These are phyloP conservation scores for Cyrtonyx montezumae DNA, from an alignment of 2,113 vertebrate species.

Conservation along the genomic window DNA sequence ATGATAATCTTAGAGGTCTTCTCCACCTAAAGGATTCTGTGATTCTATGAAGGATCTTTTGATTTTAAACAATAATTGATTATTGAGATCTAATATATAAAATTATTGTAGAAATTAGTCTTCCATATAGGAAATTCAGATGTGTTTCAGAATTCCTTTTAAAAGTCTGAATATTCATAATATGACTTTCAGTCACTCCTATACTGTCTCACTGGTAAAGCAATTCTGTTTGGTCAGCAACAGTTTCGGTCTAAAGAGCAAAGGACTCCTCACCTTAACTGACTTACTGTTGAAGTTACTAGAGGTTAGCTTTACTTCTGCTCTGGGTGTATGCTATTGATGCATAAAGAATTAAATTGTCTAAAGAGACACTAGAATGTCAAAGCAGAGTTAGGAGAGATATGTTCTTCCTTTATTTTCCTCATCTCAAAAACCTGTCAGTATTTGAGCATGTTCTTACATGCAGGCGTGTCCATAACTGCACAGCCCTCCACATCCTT, in stretches of 20 bases:
- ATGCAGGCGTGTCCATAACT: not conserved
- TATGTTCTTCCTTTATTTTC: not conserved
- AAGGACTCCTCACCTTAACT: not conserved
- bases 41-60: not conserved
- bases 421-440: not conserved
- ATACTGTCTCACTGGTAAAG: not conserved
- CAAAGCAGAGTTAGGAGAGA: not conserved
- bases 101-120: not conserved
- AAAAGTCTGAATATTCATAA: not conserved
- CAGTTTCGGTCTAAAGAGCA: not conserved
- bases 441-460: not conserved
- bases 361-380: not conserved
- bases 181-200: not conserved
- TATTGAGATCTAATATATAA: not conserved
- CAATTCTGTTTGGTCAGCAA: accelerated
- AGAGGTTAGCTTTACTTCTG: not conserved
- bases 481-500: not conserved
- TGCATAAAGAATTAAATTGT: not conserved
- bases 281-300: not conserved
- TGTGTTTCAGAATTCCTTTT: not conserved
- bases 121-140: not conserved
- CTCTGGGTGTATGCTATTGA: not conserved
- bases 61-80: not conserved
- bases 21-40: not conserved
- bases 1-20: not conserved